Evolutionary conservation across 2,888 invertebrate species (phyloP).

Genomic region (Alsophila aescularia): DNA sequence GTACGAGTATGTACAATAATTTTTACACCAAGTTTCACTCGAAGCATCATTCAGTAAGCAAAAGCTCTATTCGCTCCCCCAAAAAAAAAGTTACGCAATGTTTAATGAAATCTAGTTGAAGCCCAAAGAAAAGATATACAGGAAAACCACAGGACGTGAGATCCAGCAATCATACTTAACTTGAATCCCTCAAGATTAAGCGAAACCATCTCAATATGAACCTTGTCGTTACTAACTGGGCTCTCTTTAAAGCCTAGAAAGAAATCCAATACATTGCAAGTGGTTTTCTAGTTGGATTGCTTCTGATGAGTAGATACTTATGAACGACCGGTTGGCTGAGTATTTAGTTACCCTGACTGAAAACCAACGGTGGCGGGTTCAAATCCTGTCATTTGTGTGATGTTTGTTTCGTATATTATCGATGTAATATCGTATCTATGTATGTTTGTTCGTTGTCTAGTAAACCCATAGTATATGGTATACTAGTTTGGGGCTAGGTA

Average conservation of each 20-base stretch:
- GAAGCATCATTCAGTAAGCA: not conserved
- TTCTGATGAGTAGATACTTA: no score
- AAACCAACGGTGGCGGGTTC: no score
- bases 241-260: slow-evolving; percentile 15
- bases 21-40: no score
- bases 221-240: slow-evolving; percentile 19
- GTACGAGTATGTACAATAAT: no score
- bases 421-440: no score
- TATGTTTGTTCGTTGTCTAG: no score
- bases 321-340: no score
- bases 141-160: slow-evolving; percentile 36
- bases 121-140: slow-evolving; percentile 29
- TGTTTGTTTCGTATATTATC: no score
- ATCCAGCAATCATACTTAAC: slow-evolving; percentile 44
- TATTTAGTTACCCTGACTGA: no score
- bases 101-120: slow-evolving; percentile 24
- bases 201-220: slow-evolving; percentile 36
- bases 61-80: not conserved
- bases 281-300: not conserved
- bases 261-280: slow-evolving; percentile 6
- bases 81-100: slow-evolving; percentile 6
- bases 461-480: no score
- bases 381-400: no score
- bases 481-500: no score
- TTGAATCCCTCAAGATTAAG: slow-evolving; percentile 42